These are phyloP conservation scores for Phrynocephalus versicolor DNA, from an alignment of 2,113 vertebrate species.

Conservation along the genomic window DNA sequence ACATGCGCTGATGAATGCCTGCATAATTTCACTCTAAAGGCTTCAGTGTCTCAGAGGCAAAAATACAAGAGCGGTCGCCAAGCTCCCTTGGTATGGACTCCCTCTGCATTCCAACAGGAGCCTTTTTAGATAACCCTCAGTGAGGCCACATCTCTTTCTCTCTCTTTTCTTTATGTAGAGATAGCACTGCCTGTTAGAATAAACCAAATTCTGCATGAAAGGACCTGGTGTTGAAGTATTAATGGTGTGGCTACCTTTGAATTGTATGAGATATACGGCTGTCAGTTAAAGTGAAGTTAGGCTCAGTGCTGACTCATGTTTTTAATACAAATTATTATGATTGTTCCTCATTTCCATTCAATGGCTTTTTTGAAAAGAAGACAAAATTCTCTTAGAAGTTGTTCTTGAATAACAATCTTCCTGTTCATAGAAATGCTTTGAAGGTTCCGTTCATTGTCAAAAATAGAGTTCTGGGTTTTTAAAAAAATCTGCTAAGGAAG, in stretches of 20 bases:
- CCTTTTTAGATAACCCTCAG: not conserved
- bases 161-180: not conserved
- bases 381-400: not conserved
- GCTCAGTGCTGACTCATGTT: not conserved
- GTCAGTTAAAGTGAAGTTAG: not conserved
- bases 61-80: not conserved
- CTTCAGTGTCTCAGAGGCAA: not conserved
- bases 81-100: not conserved
- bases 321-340: not conserved
- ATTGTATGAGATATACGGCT: not conserved
- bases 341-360: not conserved
- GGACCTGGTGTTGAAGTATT: not conserved
- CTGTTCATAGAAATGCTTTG: slow-evolving; percentile 1
- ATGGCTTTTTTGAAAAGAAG: not conserved
- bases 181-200: not conserved
- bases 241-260: not conserved
- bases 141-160: not conserved
- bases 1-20: too few relatives aligned
- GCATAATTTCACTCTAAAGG: too few relatives aligned
- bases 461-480: slow-evolving; percentile 16
- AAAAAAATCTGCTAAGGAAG: slow-evolving; percentile 9
- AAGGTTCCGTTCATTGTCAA: slow-evolving; percentile 16
- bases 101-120: not conserved
- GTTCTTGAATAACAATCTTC: not conserved
- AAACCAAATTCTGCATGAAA: not conserved